Evolutionary conservation across 2,797 vertebrate species (phyloP).

Genomic region (Hydrophis major): DNA sequence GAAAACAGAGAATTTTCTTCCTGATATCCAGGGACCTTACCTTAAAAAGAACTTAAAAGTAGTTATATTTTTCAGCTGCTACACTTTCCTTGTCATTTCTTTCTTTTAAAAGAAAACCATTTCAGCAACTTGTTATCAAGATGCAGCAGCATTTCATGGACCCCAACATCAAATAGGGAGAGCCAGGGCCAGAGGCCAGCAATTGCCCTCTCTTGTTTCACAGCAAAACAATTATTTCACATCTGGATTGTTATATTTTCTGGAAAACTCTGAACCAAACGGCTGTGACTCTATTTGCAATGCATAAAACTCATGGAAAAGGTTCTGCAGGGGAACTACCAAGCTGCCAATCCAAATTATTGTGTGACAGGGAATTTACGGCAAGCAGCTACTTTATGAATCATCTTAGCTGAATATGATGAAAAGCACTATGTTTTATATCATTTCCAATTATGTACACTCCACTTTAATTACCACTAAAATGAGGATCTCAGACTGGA

Average conservation of each 20-base stretch:
- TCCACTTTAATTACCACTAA: slow-evolving; percentile 31
- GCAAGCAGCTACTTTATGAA: slow-evolving; percentile 3
- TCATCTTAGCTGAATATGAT: background rate
- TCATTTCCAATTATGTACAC: slow-evolving; percentile 12
- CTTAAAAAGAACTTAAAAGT: background rate
- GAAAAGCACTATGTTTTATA: background rate
- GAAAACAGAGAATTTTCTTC: background rate
- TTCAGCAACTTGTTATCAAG: background rate
- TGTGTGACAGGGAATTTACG: background rate
- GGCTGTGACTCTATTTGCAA: background rate
- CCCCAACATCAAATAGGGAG: background rate
- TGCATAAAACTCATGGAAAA: background rate
- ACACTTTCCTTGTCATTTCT: background rate
- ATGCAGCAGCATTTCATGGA: background rate
- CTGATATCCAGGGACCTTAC: background rate
- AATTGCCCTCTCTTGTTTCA: background rate
- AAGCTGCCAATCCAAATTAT: background rate
- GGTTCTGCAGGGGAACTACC: background rate
- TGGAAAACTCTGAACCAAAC: background rate
- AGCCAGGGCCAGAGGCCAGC: background rate
- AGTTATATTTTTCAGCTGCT: background rate
- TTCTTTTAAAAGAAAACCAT: background rate
- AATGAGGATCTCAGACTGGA: slow-evolving; percentile 26
- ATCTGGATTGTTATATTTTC: background rate
- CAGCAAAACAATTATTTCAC: background rate